Conservation (phyloP, 35 echinoderm and acorn worm genomes). For the Heliocidaris tuberculata region DNA sequence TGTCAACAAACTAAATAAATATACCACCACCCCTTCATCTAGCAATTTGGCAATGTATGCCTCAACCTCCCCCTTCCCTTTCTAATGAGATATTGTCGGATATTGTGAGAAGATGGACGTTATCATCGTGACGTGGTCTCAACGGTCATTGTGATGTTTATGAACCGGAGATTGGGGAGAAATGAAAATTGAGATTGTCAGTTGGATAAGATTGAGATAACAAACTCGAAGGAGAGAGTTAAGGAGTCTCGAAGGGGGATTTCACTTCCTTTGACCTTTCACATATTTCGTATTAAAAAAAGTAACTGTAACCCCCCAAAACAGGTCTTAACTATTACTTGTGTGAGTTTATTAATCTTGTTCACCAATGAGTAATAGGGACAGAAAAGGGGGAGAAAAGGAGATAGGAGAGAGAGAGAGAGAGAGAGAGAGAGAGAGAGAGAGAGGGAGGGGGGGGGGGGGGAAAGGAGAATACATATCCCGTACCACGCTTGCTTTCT, state of each 20-base stretch:
- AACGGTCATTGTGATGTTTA: slow-evolving; percentile 1
- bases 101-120: neutral
- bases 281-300: neutral
- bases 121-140: neutral
- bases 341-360: neutral
- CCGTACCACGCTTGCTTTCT: neutral
- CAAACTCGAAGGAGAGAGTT: neutral
- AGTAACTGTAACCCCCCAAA: neutral
- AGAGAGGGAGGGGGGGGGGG: neutral
- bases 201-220: neutral
- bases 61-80: neutral
- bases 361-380: neutral
- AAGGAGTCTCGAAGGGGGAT: neutral
- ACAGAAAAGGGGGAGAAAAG: neutral
- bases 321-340: neutral
- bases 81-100: neutral
- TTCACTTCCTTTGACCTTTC: neutral
- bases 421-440: neutral
- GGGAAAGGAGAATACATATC: neutral
- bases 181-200: slow-evolving; percentile 12
- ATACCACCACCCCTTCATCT: too few relatives aligned
- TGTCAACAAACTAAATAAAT: too few relatives aligned
- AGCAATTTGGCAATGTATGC: neutral
- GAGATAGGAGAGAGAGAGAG: neutral
- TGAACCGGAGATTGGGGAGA: neutral